Conservation (phyloP, 2,113 vertebrate genomes). For the Daphoenositta chrysoptera region DNA sequence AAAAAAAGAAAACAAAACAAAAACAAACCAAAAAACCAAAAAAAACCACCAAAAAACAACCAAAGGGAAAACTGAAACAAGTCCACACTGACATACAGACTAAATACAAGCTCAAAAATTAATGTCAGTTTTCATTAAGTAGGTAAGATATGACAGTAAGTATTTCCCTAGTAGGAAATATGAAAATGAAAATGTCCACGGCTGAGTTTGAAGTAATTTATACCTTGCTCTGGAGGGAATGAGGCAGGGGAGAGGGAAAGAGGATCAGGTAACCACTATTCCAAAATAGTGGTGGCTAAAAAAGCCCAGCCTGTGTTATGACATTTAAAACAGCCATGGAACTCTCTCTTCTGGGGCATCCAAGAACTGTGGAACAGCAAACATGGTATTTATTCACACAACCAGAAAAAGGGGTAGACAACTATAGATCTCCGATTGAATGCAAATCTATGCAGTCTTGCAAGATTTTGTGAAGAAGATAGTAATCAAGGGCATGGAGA, state of each 20-base stretch:
- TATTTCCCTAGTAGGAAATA: not conserved
- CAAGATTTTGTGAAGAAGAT: not conserved
- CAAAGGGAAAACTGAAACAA: not conserved
- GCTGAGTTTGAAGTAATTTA: not conserved
- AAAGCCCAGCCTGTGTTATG: not conserved
- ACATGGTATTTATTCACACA: not conserved
- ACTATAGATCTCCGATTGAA: not conserved
- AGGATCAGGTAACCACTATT: not conserved
- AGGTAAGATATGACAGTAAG: not conserved
- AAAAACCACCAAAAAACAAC: not conserved
- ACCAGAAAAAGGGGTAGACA: rapidly evolving
- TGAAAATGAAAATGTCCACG: not conserved
- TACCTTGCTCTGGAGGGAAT: not conserved
- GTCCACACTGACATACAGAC: not conserved
- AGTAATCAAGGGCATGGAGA: not conserved
- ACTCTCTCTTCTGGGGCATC: not conserved
- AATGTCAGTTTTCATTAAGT: not conserved
- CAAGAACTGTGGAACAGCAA: not conserved
- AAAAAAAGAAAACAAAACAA: not conserved
- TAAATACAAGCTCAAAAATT: not conserved
- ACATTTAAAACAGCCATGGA: not conserved
- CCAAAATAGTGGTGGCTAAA: not conserved
- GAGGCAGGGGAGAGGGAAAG: not conserved
- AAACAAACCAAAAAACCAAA: not conserved
- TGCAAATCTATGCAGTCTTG: rapidly evolving